Base-by-base conservation (phyloP, 1,140 invertebrate species). In the Rhagoletis pomonella region DNA sequence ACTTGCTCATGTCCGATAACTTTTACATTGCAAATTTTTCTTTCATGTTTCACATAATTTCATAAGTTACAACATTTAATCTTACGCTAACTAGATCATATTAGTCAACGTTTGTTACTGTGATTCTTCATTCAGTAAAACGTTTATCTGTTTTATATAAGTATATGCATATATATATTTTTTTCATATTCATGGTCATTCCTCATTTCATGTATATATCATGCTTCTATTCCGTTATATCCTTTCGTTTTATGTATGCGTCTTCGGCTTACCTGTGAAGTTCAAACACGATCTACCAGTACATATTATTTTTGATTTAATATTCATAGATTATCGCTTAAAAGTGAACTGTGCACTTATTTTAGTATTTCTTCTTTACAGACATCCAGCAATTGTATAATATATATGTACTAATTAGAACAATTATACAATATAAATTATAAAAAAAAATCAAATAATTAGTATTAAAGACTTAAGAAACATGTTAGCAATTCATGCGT, bases 351-450 rank as follows among this genome's bases (percentile, higher is more conserved):
- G 29, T 29, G 29, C 29, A 29, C 29, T 29, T 29, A 29, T 0
- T 64, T 17, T 17, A 50, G n/a, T 7, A 19, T 47, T 73, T 50
- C n/a, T 42, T 44, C 29, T 64, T n/a, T 47, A 50, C 67, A 47
- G 12, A 44, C 44, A 73, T 73, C 42, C 10, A 17, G 12, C 42
- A 47, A 42, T 17, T 67, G 10, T 39, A 67, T 77, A 77, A 29
- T 55, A 77, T 77, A 10, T 77, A n/a, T 50, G 17, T 39, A 77
- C 55, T n/a, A 50, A 47, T 55, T 50, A 50, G 14, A 1, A 50
- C 55, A 50, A 50, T 73, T 77, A 55, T 77, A 77, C 29, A 29
- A 29, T 47, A 77, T 77, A 47, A 77, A 77, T 55, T 77, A 12
- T 77, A 29, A 29, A 29, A 29, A 29, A 29, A 29, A 29, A 17